Conservation (phyloP, 2,888 invertebrate species). For the Alcis repandata region DNA sequence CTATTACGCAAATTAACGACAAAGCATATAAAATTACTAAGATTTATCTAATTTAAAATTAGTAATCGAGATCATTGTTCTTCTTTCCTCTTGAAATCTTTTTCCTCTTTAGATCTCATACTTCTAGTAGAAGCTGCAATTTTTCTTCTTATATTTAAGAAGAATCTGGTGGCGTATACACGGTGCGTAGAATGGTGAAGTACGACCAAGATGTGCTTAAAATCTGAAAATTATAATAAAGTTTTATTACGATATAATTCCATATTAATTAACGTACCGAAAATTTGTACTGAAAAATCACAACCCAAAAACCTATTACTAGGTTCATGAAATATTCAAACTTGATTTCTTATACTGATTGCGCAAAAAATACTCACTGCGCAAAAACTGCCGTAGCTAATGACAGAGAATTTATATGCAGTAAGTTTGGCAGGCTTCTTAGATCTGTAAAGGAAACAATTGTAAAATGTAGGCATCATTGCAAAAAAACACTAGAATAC, state of each 20-base stretch:
- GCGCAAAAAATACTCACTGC: slow-evolving; percentile 71
- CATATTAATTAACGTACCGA: neutral
- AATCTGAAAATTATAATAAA: slow-evolving; percentile 65
- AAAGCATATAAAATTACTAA: too few species aligned
- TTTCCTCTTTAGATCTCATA: neutral
- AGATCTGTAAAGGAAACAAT: slow-evolving; percentile 56
- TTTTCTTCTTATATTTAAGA: neutral
- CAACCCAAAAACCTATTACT: too few species aligned
- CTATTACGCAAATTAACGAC: too few species aligned
- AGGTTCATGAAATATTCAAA: too few species aligned
- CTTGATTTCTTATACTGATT: too few species aligned
- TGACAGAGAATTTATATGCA: slow-evolving; percentile 76
- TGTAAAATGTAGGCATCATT: neutral
- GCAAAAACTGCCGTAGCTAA: slow-evolving; percentile 73
- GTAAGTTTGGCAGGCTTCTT: slow-evolving; percentile 68
- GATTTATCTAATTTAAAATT: too few species aligned
- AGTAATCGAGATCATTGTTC: neutral
- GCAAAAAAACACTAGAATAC: too few species aligned
- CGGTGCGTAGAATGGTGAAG: slow-evolving; percentile 74
- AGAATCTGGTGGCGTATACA: slow-evolving; percentile 63
- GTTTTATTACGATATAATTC: neutral
- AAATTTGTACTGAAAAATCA: neutral
- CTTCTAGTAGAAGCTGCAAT: too few species aligned
- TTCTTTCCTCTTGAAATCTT: neutral
- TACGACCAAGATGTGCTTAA: slow-evolving; percentile 81